These are phyloP conservation scores for Drosophila lowei DNA, from an alignment of 1,140 invertebrate genomes.

Conservation along the genomic window DNA sequence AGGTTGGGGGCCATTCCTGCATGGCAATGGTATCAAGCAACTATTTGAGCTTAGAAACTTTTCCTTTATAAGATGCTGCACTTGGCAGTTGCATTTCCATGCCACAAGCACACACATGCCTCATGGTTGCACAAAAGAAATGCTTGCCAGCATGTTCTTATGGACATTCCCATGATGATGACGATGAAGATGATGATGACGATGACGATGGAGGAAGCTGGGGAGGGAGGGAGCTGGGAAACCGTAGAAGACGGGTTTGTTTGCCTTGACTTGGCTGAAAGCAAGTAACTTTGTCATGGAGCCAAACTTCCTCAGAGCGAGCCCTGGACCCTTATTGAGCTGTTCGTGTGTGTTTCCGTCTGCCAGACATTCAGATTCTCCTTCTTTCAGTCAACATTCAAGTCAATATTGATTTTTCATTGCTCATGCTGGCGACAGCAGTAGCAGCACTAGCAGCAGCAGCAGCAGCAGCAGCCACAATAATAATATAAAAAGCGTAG, in stretches of 20 bases:
- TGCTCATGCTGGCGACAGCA: constrained; percentile 46
- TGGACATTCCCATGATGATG: constrained; percentile 48
- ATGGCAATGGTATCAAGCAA: background rate
- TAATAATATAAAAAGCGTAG: constrained; percentile 79
- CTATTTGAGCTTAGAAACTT: constrained; percentile 15
- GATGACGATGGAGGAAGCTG: background rate
- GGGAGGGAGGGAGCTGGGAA: background rate
- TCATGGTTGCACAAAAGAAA: background rate
- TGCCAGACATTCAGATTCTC: constrained; percentile 51
- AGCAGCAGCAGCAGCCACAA: constrained; percentile 48
- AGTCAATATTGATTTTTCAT: constrained; percentile 81
- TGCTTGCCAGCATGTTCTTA: constrained; percentile 35
- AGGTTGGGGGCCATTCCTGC: background rate
- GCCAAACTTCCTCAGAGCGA: constrained; percentile 28
- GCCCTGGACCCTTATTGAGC: constrained; percentile 46
- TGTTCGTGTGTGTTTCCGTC: constrained; percentile 33
- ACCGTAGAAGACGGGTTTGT: constrained; percentile 6
- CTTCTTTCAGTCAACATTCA: constrained; percentile 60
- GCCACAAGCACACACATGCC: constrained; percentile 3
- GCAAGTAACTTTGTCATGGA: constrained; percentile 37
- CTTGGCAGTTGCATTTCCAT: constrained; percentile 35
- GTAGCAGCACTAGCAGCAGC: constrained; percentile 25
- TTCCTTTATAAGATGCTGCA: constrained; percentile 19
- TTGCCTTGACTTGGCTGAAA: constrained; percentile 15
- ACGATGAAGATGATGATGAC: constrained; percentile 42